A percentile compares a stretch with the other conserved stretches of the same genome.
Evolutionary conservation across 2,797 vertebrate genomes (phyloP).

Genomic region (Neoniphon sammara): DNA sequence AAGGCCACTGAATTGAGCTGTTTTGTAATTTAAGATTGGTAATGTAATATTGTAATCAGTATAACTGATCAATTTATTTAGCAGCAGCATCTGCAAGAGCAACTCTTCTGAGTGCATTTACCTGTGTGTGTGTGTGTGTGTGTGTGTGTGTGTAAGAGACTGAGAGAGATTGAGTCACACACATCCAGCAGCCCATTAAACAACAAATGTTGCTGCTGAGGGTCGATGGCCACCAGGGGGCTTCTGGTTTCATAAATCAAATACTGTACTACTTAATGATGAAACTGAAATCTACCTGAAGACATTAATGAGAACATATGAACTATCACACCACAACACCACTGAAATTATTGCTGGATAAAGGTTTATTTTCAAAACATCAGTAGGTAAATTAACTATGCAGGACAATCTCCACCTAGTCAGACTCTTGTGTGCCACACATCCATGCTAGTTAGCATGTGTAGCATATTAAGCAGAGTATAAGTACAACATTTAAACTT

Average conservation of each 20-base stretch:
- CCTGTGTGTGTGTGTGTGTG: conserved; percentile 10
- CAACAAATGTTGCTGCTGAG: too few species aligned
- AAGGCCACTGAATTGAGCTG: not conserved
- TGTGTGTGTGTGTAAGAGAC: not conserved
- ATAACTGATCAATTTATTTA: not conserved
- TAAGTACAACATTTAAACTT: too few species aligned
- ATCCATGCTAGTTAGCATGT: too few species aligned
- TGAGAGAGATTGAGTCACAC: too few species aligned
- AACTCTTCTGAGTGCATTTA: too few species aligned
- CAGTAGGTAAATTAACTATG: too few species aligned
- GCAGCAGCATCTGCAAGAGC: too few species aligned
- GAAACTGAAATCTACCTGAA: not conserved
- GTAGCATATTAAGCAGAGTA: too few species aligned
- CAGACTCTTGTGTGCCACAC: too few species aligned
- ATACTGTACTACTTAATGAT: not conserved
- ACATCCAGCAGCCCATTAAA: too few species aligned
- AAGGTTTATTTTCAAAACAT: not conserved
- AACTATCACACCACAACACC: not conserved
- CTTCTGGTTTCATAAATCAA: not conserved
- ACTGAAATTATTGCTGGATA: not conserved
- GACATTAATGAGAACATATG: not conserved
- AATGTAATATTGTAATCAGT: not conserved
- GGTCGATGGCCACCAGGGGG: not conserved
- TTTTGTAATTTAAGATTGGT: too few species aligned
- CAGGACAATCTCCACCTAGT: too few species aligned